Evolutionary conservation across 2,888 invertebrate genomes (phyloP), one percentile per base, ranked within the genome.

Genomic region (Miltochrista miniata): DNA sequence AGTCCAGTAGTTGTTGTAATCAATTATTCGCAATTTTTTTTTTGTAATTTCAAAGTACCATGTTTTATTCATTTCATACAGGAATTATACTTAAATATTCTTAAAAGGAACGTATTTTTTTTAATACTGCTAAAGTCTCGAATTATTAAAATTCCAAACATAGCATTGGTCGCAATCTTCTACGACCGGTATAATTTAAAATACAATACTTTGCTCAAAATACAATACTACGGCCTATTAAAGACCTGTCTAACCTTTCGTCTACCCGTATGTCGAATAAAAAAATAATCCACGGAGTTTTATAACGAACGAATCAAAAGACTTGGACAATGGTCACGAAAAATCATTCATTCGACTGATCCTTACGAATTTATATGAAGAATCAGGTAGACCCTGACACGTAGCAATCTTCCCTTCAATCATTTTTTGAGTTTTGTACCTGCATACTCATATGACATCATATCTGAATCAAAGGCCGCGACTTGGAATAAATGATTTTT

Each of bases 241-340:
- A 79, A 72, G 61, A 54, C 68, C 73, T 71, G 74, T 79, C 79
- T 80, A 74, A 77, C 68, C 70, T 83, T 85, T 81, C 81, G 68
- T 83, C 83, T 71, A 61, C 63, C 72, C 72, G 59, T 81, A 83
- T 81, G 70, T 75, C 56, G 64, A 60, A 72, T 70, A 78, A 79
- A 81, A 81, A 78, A 76, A 62, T 70, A 71, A 76, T 75, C 73
- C 76, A 61, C 68, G 61, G 72, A 72, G 68, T 73, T 75, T 43
- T 70, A 72, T 24, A 72, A 71, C 66, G 70, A 72, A 73, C 76
- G 84, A 85, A 90, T 90, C 90, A 87, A 90, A 90, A 82, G 87
- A 72, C 54, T 89, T 85, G 91, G 91, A 91, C 90, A 91, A 91
- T 90, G 90, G 90, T 91, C 90, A 90, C 78, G 84, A 76, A 76